Evolutionary conservation across 2,888 invertebrate species (phyloP), one percentile per base, ranked within the genome.

Genomic region (Iselma pallidipennis): DNA sequence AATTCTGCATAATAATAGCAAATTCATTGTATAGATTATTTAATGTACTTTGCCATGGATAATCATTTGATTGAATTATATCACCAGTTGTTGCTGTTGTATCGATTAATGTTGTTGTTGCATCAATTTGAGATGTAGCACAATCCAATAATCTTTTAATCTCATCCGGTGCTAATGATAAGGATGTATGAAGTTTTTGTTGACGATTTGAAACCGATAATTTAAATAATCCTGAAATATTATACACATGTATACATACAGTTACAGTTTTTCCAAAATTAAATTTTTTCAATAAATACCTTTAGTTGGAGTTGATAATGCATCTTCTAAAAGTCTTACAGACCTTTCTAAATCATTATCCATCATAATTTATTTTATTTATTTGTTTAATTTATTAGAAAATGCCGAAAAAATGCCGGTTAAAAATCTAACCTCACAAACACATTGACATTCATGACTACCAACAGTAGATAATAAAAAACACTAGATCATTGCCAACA

Each of bases 11-110:
- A 33, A 80, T 71, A 66, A 81, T 80, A 64, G 80, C 80, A 70
- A 81, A 82, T 55, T 81, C 81, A n/a, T 73, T 67, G 60, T 78
- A 80, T 45, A 82, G 72, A 66, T 74, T 75, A 65, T 80, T 77
- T 4, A 76, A 62, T n/a, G 80, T 74, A 31, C 70, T 73, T 61
- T 73, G 76, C 79, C 80, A 80, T 3, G 80, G 80, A 48, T 73
- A 67, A 28, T 69, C 70, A 56, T 69, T 72, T 10, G 69, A 66
- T 63, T 76, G 74, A 51, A 80, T 72, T 14, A 79, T 66, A 26
- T 76, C 75, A 21, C 80, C 80, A 3, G 77, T 74, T 45, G 23
- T n/a, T 10, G 23, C 45, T 25, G 48, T 50, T 45, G 21, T 45
- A 23, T 45, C 48, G 2, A 59, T 29, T 4, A 59, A 45, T 25